Conservation (phyloP, 2,113 vertebrate genomes). For the Xiphophorus maculatus region DNA sequence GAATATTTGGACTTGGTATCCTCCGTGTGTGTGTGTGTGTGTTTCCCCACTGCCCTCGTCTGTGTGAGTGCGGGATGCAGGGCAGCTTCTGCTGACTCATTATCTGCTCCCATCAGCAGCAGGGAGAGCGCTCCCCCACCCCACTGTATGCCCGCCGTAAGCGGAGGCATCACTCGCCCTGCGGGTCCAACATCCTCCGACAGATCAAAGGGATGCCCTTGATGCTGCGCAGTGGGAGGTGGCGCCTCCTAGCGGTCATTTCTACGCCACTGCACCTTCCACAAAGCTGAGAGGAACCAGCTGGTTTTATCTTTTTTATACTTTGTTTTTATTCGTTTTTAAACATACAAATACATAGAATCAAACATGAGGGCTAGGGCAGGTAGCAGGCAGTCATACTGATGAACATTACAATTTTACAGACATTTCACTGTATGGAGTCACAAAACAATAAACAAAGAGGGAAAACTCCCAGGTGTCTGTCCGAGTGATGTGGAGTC, state of each 20-base stretch:
- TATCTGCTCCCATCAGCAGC: constrained; percentile 23
- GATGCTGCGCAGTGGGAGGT: constrained; percentile 26
- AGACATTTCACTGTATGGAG: no score
- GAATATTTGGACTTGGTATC: constrained; percentile 1
- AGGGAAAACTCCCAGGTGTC: no score
- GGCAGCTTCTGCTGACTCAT: constrained; percentile 62
- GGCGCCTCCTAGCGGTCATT: constrained; percentile 59
- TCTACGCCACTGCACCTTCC: neutral
- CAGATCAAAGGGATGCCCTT: constrained; percentile 58
- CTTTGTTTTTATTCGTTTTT: no score
- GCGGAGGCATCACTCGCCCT: neutral
- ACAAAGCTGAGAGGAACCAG: neutral
- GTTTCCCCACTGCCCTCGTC: constrained; percentile 18
- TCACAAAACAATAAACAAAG: no score
- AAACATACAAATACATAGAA: no score
- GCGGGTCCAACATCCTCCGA: constrained; percentile 33
- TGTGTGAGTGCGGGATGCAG: constrained; percentile 33
- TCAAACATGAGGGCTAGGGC: no score
- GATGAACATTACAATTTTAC: no score
- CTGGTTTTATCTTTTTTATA: neutral
- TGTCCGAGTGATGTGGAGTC: no score
- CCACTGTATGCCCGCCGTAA: neutral
- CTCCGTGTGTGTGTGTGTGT: constrained; percentile 6
- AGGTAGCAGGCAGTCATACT: no score
- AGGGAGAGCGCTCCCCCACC: constrained; percentile 1